A percentile compares a stretch with the other conserved stretches of the same genome.
These are phyloP conservation scores for Urosaurus nigricauda DNA, from an alignment of 2,797 vertebrate genomes.

Conservation along the genomic window DNA sequence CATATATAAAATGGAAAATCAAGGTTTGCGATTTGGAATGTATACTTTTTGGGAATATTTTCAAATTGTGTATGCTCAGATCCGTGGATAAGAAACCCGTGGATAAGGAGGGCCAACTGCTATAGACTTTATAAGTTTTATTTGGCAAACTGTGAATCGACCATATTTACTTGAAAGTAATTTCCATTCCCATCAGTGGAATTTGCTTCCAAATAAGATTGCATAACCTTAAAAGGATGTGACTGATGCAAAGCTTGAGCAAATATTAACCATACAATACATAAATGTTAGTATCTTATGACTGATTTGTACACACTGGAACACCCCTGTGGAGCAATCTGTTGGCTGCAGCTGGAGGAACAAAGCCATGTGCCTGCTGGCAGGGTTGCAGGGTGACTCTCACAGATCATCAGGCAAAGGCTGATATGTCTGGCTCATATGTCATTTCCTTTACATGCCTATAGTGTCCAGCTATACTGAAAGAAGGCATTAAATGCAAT, in stretches of 20 bases:
- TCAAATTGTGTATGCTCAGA: no score
- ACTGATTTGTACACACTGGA: background rate
- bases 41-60: no score
- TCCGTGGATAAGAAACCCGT: no score
- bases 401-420: background rate
- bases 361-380: background rate
- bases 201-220: conserved; percentile 17
- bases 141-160: background rate
- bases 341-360: background rate
- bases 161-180: background rate
- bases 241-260: background rate
- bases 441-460: background rate
- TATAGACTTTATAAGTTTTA: background rate
- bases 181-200: background rate
- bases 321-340: background rate
- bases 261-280: background rate
- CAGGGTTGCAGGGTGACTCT: background rate
- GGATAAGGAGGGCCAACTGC: background rate
- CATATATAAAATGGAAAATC: no score
- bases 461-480: no score
- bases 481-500: background rate
- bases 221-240: background rate
- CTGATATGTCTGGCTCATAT: background rate
- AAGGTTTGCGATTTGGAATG: no score
- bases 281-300: background rate